Conservation (phyloP, 1,140 invertebrate species). For the Leptinotarsa texana region DNA sequence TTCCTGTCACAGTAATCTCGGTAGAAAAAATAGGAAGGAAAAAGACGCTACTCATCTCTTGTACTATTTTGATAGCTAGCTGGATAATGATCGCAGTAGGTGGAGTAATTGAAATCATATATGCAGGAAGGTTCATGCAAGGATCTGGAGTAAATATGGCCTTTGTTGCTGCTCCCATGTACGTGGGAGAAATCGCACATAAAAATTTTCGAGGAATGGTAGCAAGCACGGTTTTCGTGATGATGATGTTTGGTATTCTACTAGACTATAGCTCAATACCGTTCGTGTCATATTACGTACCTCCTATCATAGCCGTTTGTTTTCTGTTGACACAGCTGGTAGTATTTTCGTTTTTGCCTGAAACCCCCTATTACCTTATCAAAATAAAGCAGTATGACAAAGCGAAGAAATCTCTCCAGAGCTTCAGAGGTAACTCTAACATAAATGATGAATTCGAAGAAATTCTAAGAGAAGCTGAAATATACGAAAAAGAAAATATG, state of each 20-base stretch:
- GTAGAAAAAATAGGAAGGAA: slow-evolving; percentile 69
- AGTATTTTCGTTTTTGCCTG: slow-evolving; percentile 40
- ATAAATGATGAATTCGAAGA: slow-evolving; percentile 32
- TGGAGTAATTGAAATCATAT: slow-evolving; percentile 54
- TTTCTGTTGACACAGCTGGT: slow-evolving; percentile 33
- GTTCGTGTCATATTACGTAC: slow-evolving; percentile 24
- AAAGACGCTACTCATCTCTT: slow-evolving; percentile 60
- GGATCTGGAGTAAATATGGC: slow-evolving; percentile 46
- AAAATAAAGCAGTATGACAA: slow-evolving; percentile 53
- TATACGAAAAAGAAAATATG: slow-evolving; percentile 35
- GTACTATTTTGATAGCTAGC: slow-evolving; percentile 63
- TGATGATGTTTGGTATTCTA: slow-evolving; percentile 46
- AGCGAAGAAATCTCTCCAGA: slow-evolving; percentile 59
- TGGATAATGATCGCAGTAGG: slow-evolving; percentile 64
- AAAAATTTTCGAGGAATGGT: slow-evolving; percentile 49
- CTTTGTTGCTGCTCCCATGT: slow-evolving; percentile 51
- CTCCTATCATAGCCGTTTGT: slow-evolving; percentile 38
- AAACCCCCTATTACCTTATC: slow-evolving; percentile 44
- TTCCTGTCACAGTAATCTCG: slow-evolving; percentile 58
- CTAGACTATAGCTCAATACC: slow-evolving; percentile 47
- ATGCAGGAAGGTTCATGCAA: slow-evolving; percentile 56
- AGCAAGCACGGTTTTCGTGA: slow-evolving; percentile 45
- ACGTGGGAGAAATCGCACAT: slow-evolving; percentile 52
- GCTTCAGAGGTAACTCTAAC: slow-evolving; percentile 53
- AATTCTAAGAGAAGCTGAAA: slow-evolving; percentile 48